Base-by-base conservation (phyloP, 2,797 vertebrate genomes). In the Podargus strigoides region DNA sequence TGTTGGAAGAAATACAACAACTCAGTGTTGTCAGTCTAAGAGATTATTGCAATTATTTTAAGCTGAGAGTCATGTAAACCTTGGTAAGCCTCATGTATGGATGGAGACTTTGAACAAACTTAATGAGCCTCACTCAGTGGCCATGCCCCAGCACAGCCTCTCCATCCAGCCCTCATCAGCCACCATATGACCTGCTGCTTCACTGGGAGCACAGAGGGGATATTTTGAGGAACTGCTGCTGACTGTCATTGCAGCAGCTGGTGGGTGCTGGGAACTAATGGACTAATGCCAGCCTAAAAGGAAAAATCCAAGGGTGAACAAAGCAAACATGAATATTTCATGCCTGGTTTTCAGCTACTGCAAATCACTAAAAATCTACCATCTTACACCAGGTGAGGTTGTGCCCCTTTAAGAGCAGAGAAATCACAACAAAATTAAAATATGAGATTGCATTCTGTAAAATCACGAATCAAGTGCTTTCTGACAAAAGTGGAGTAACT, bases 41-140 rank as follows among this genome's bases (percentile, higher is more conserved):
- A 74, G 83, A 94, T 90, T 93, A 74, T 28, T 79, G 80, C 44
- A 94, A 67, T 87, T 90, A 90, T 95, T 96, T 90, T 88, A 86
- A 95, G 8, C 13, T 2, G 0, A 32, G n/a, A 63, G 15, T 77
- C 30, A 2, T 77, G 80, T 89, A 90, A 94, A 89, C 34, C 41
- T 76, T 0, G 0, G 27, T 85, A 53, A 93, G 9, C 39, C 49
- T 82, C 27, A 1, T 13, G 18, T 84, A 36, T 44, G 44, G 82
- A 86, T 34, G 50, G 41, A 77, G 36, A 34, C 39, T 87, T 78
- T 36, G 59, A 86, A 69, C 47, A 87, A 90, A 67, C 8, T 12
- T 63, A 56, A 41, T 17, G 53, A 95, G 73, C 66, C 50, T 82
- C 2, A 2, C n/a, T 68, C 44, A 20, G 67, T 56, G 41, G 34